These are phyloP conservation scores for Epirrhoe alternata DNA, from an alignment of 2,888 invertebrate genomes.

Conservation along the genomic window DNA sequence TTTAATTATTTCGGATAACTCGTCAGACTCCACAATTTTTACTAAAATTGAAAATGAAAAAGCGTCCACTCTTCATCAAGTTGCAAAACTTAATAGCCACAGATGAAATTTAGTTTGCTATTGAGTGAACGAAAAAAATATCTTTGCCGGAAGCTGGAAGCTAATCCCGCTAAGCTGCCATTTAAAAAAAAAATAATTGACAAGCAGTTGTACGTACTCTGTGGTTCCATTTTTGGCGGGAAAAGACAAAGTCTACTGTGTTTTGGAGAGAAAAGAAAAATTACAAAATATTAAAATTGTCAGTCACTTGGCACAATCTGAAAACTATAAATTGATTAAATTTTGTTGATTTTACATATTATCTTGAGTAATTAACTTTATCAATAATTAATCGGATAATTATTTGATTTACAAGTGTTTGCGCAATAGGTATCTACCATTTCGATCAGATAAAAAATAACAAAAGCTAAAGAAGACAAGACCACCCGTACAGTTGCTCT, in stretches of 20 bases:
- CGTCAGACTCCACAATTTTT: not conserved
- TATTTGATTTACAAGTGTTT: not conserved
- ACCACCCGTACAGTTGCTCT: not conserved
- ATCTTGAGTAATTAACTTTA: not conserved
- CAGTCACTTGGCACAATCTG: not conserved
- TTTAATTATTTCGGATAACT: not conserved
- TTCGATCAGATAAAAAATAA: not conserved
- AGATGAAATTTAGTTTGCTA: not conserved
- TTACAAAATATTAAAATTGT: not conserved
- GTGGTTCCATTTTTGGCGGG: not conserved
- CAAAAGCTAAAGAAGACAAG: not conserved
- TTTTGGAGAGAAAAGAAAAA: not conserved
- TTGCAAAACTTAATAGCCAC: not conserved
- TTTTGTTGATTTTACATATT: not conserved
- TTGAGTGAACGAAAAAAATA: too few relatives aligned
- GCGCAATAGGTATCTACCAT: not conserved
- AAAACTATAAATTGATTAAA: not conserved
- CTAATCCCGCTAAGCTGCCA: too few relatives aligned
- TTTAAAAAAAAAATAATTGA: not conserved
- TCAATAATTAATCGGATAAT: not conserved
- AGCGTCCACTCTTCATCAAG: not conserved
- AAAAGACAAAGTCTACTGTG: not conserved
- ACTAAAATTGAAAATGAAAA: not conserved
- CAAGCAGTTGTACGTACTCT: not conserved
- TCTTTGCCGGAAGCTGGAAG: not conserved